Evolutionary conservation across 2,888 invertebrate genomes (phyloP).

Genomic region (Pyralis farinalis): DNA sequence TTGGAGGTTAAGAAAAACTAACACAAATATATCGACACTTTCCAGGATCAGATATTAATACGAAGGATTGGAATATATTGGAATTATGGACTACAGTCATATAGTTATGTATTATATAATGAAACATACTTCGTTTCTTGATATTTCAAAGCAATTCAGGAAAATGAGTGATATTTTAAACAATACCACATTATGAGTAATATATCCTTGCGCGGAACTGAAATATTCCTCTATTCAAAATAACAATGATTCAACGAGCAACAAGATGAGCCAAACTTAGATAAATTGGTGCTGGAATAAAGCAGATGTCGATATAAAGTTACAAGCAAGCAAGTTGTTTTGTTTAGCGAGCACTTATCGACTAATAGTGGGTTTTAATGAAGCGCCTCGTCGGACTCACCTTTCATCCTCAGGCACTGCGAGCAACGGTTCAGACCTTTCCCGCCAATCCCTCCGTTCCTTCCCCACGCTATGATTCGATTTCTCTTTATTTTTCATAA

Average conservation of each 20-base stretch:
- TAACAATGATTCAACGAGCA: background rate
- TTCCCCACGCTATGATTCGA: conserved; percentile 56
- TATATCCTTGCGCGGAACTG: too few relatives aligned
- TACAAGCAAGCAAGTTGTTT: conserved; percentile 42
- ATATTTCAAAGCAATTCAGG: too few relatives aligned
- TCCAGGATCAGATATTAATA: too few relatives aligned
- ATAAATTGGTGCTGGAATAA: conserved; percentile 24
- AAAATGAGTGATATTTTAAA: too few relatives aligned
- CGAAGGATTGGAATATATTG: too few relatives aligned
- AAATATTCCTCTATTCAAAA: too few relatives aligned
- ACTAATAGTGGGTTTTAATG: conserved; percentile 67
- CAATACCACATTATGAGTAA: too few relatives aligned
- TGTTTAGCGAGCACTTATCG: conserved; percentile 52
- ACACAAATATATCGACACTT: too few relatives aligned
- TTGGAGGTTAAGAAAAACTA: too few relatives aligned
- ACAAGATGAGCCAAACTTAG: background rate
- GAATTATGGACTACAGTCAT: too few relatives aligned
- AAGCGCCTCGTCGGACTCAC: conserved; percentile 63
- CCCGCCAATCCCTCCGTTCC: conserved; percentile 62
- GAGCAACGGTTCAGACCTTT: conserved; percentile 62
- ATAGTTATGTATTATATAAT: too few relatives aligned
- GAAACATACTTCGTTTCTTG: too few relatives aligned
- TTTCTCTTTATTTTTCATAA: conserved; percentile 70
- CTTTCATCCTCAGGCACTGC: conserved; percentile 76
- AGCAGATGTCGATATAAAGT: conserved; percentile 41